Percentiles rank a stretch among this genome's conserved stretches.
These are phyloP conservation scores for Epicauta chinensis DNA, from an alignment of 1,140 invertebrate genomes.

Conservation along the genomic window DNA sequence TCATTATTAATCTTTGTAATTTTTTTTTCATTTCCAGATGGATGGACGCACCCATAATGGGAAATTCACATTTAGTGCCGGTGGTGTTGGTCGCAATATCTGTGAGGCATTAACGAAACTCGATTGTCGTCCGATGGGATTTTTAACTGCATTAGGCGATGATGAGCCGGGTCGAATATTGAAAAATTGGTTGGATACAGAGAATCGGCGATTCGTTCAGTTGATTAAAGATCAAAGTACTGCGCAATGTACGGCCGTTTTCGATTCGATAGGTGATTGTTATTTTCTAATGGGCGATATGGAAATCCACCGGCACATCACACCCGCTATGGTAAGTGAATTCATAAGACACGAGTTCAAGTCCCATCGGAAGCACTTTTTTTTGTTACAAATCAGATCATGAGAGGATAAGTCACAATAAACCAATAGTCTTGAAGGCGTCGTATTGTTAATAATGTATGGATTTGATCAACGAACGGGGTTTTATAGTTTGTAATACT, in stretches of 20 bases:
- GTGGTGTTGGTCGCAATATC: slow-evolving; percentile 89
- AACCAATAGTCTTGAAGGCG: no score
- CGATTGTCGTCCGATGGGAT: slow-evolving; percentile 51
- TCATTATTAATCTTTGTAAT: neutral
- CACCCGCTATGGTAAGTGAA: slow-evolving; percentile 54
- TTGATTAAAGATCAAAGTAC: slow-evolving; percentile 45
- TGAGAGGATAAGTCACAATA: no score
- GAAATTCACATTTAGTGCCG: slow-evolving; percentile 56
- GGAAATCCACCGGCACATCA: slow-evolving; percentile 68
- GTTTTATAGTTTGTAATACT: no score
- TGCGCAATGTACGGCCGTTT: slow-evolving; percentile 66
- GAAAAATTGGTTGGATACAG: slow-evolving; percentile 12
- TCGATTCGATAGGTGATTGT: slow-evolving; percentile 69
- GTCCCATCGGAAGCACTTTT: no score
- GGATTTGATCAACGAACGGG: no score
- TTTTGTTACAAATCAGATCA: no score
- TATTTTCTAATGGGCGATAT: slow-evolving; percentile 77
- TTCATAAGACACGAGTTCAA: no score
- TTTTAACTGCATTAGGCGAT: slow-evolving; percentile 76
- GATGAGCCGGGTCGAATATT: slow-evolving; percentile 53
- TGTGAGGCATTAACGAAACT: slow-evolving; percentile 75
- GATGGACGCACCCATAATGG: slow-evolving; percentile 73
- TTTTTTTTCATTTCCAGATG: slow-evolving; percentile 44
- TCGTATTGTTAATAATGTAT: neutral
- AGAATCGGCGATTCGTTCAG: slow-evolving; percentile 8